These are phyloP conservation scores for Channa argus DNA, from an alignment of 2,113 vertebrate genomes.

Conservation along the genomic window DNA sequence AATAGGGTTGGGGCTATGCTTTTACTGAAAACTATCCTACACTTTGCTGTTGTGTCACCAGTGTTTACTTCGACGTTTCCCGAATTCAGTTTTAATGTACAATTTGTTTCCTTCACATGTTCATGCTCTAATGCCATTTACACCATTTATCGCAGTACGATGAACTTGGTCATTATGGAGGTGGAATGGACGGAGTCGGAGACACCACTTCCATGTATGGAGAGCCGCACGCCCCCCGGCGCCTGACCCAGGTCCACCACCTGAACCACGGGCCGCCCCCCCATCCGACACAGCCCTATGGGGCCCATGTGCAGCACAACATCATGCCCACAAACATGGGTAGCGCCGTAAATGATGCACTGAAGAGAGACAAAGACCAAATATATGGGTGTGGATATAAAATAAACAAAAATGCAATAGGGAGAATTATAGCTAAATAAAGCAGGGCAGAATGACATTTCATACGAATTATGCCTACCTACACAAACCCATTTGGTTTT, in stretches of 20 bases:
- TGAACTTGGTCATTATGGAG: constrained; percentile 95
- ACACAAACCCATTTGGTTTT: no score
- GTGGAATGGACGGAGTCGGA: constrained; percentile 93
- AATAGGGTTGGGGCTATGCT: no score
- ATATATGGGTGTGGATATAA: constrained; percentile 91
- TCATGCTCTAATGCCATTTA: constrained; percentile 4
- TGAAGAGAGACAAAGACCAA: constrained; percentile 97
- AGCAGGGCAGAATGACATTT: background rate
- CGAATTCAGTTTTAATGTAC: background rate
- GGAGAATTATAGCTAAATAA: background rate
- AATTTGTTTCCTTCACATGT: background rate
- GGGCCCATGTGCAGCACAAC: constrained; percentile 93
- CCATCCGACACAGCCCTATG: constrained; percentile 94
- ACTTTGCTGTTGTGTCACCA: no score
- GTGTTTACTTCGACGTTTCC: no score
- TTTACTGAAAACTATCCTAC: no score
- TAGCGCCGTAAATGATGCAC: constrained; percentile 92
- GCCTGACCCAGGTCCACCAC: constrained; percentile 93
- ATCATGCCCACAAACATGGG: constrained; percentile 92
- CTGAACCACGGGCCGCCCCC: constrained; percentile 94
- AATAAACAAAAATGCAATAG: background rate
- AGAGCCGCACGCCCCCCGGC: constrained; percentile 93
- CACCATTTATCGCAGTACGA: constrained; percentile 87
- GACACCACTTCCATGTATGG: constrained; percentile 95
- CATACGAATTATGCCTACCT: no score